phyloP scores from a whole-genome alignment of 2,797 vertebrate genomes.

The Luscinia megarhynchos region DNA sequence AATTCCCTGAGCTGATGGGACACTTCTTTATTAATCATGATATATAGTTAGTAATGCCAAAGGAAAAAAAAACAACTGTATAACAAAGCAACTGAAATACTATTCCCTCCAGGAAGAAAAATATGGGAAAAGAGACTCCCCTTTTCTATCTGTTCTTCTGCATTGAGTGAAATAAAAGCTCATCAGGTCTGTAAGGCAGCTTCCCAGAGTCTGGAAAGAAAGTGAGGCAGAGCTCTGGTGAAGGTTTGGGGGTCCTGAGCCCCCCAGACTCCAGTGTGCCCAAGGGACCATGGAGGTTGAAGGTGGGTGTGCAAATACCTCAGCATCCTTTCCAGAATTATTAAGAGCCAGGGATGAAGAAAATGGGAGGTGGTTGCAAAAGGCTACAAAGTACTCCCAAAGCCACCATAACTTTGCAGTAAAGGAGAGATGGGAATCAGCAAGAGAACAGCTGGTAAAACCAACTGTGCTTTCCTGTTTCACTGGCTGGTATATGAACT shows the following conservation, averaged over 20 bases:
- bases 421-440: not conserved
- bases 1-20: not conserved
- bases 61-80: not conserved
- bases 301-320: not conserved
- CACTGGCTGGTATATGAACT: not conserved
- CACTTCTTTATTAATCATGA: constrained; percentile 11
- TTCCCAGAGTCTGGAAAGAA: not conserved
- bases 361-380: not conserved
- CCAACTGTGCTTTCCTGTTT: not conserved
- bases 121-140: not conserved
- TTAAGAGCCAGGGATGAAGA: not conserved
- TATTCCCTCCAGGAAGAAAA: not conserved
- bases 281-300: not conserved
- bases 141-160: not conserved
- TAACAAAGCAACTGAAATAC: not conserved
- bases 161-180: not conserved
- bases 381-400: not conserved
- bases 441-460: not conserved
- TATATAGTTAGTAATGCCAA: not conserved
- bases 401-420: not conserved
- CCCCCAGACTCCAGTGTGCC: not conserved
- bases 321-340: not conserved
- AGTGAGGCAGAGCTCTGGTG: not conserved
- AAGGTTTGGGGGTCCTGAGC: not conserved
- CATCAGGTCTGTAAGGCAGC: not conserved